Evolutionary conservation across 1,140 invertebrate genomes (phyloP).

Genomic region (Aphelenchoides besseyi): DNA sequence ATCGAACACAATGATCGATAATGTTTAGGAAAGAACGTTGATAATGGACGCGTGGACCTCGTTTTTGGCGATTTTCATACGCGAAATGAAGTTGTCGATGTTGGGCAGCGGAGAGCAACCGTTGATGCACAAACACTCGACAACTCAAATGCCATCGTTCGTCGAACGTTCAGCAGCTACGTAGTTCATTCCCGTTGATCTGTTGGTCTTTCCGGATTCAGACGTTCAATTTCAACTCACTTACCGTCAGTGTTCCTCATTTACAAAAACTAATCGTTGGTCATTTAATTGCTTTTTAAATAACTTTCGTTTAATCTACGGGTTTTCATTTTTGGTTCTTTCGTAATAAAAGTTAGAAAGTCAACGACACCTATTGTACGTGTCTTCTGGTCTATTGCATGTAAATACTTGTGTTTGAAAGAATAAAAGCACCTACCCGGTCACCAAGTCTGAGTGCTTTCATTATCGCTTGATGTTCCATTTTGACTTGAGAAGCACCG

Average conservation of each 20-base stretch:
- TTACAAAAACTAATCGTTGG: too few species aligned
- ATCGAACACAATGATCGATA: neutral
- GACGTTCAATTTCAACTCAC: neutral
- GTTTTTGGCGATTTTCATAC: constrained; percentile 39
- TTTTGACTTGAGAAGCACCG: neutral
- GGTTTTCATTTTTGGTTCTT: too few species aligned
- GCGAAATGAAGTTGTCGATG: constrained; percentile 44
- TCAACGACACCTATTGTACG: too few species aligned
- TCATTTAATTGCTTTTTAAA: neutral
- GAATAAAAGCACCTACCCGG: neutral
- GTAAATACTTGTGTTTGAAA: neutral
- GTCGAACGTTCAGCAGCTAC: neutral
- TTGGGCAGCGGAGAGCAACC: constrained; percentile 24
- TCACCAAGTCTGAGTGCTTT: neutral
- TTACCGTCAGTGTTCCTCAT: neutral
- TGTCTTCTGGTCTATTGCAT: too few species aligned
- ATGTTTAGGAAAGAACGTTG: constrained; percentile 31
- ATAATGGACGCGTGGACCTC: constrained; percentile 41
- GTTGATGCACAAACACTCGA: constrained; percentile 20
- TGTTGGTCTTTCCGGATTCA: constrained; percentile 14
- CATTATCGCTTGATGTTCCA: neutral
- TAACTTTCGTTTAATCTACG: neutral
- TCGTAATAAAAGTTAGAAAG: neutral
- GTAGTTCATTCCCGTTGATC: neutral
- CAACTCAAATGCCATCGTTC: constrained; percentile 4